These are phyloP conservation scores for Meteorus sp. DNA, from an alignment of 1,140 invertebrate species.

Conservation along the genomic window DNA sequence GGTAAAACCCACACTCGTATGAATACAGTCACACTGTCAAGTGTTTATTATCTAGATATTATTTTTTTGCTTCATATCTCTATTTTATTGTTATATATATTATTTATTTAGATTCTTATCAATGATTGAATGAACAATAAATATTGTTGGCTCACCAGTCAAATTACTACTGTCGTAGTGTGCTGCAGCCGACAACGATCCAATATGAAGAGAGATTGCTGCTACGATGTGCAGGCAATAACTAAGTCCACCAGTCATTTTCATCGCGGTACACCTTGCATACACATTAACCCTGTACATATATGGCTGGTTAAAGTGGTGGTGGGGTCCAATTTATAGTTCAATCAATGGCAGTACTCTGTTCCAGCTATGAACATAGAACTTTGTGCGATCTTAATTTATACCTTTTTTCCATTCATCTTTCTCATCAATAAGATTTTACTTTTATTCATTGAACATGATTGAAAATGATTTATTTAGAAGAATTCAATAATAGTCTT, in stretches of 20 bases:
- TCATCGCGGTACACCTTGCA: constrained; percentile 1
- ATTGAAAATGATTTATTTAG: not conserved
- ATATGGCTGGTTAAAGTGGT: not conserved
- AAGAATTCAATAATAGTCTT: not conserved
- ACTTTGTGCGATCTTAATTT: not conserved
- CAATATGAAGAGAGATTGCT: not conserved
- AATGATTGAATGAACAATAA: not conserved
- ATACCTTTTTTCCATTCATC: not conserved
- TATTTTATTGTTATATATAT: no score
- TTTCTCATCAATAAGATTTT: no score
- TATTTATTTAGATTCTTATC: no score
- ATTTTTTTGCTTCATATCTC: no score
- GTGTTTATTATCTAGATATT: no score
- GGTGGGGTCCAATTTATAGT: not conserved
- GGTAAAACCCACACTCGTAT: no score
- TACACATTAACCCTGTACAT: constrained; percentile 3
- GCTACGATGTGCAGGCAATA: not conserved
- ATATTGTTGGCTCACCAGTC: not conserved
- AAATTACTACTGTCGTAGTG: not conserved
- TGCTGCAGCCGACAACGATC: no score
- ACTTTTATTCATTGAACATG: no score
- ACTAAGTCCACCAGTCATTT: not conserved
- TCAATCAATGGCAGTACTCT: not conserved
- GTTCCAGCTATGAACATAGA: not conserved
- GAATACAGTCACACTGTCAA: no score